These are phyloP conservation scores for Corythornis cristatus DNA, from an alignment of 2,113 vertebrate species.

Conservation along the genomic window DNA sequence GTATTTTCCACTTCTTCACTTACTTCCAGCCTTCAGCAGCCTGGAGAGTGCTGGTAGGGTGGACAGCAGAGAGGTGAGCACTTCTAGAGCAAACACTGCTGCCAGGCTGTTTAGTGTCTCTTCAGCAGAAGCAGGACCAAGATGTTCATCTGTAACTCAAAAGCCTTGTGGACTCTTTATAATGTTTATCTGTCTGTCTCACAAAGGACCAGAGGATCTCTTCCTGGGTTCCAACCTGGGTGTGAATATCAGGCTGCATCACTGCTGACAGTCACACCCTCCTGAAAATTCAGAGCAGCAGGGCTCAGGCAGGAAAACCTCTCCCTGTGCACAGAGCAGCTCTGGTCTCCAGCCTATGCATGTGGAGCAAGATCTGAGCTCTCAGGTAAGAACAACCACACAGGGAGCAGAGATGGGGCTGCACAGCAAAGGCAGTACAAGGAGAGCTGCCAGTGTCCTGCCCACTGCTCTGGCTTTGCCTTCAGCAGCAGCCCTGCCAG, in stretches of 20 bases:
- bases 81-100: background rate
- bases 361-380: background rate
- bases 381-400: background rate
- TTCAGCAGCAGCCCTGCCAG: background rate
- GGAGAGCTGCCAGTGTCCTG: background rate
- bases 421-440: background rate
- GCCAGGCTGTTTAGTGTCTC: background rate
- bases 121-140: background rate
- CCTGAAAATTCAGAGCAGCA: fast-evolving
- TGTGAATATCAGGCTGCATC: background rate
- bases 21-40: background rate
- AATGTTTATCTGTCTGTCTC: background rate
- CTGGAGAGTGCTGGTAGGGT: background rate
- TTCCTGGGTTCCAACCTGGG: background rate
- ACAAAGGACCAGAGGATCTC: background rate
- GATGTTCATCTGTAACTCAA: background rate
- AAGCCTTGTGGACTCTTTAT: background rate
- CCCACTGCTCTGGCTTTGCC: background rate
- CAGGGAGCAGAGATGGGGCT: background rate
- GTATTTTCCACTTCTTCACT: background rate
- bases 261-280: background rate
- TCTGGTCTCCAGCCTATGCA: no score
- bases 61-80: background rate
- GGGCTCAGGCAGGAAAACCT: fast-evolving
- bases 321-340: background rate